Evolutionary conservation across 2,113 vertebrate genomes (phyloP), one percentile per base, ranked within the genome.

Genomic region (Syrrhaptes paradoxus): DNA sequence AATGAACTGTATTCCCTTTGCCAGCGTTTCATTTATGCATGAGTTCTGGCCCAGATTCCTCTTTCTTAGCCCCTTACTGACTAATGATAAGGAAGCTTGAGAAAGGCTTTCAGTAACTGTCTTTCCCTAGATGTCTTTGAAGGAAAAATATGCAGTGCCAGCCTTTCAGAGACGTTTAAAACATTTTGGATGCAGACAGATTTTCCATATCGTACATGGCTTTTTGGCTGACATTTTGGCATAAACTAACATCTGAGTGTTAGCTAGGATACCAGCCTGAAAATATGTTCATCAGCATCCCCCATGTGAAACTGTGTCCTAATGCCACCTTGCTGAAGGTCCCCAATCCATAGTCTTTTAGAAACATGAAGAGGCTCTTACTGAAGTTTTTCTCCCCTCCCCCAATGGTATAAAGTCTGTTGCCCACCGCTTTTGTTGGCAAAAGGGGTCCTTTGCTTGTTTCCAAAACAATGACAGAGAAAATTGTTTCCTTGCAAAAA

Each of bases 321-420:
- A 58, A 29, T 70, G 57, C 11, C 29, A 18, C 77, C 73, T 66
- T 74, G 43, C 12, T 48, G 21, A 17, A 36, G 4, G 14, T 70
- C 31, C 17, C 70, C 13, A 78, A 34, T 31, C 2, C 0, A 0
- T 32, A n/a, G 6, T 45, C 4, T 28, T 77, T 76, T 18, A 84
- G 54, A 25, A 72, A 38, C 2, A 0, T n/a, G 15, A 38, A 67
- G 25, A 67, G 4, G 3, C 11, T 31, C 24, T 85, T 79, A 38
- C 2, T 25, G 26, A 65, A 49, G 5, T 7, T 67, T 75, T 93
- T 43, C 46, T 65, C 38, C 14, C 11, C 17, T 70, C 25, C 22
- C 19, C 67, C 68, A 89, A 2, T 22, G 41, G 6, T 7, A 54
- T 36, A 45, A 75, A 12, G 16, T 38, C 29, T 89, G 9, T 55